Percentiles rank a stretch among this genome's conserved stretches.
phyloP scores from a whole-genome alignment of 2,888 invertebrate genomes.

The Strigamia transsilvanica region DNA sequence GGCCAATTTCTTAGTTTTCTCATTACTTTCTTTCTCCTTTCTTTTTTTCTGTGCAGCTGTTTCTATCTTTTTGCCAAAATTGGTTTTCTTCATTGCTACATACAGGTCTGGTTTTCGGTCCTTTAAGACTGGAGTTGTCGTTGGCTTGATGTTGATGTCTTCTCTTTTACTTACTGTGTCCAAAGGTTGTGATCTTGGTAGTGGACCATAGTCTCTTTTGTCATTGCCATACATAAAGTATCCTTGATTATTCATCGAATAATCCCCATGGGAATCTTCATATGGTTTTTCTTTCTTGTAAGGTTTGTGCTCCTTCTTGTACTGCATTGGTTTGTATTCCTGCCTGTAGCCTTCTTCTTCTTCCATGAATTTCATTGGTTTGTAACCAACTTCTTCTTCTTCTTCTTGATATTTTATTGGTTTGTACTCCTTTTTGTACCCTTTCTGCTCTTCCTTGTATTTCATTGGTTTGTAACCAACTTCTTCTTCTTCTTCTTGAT shows the following conservation, averaged over 20 bases:
- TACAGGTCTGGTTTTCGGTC: conserved; percentile 37
- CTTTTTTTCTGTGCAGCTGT: background rate
- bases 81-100: conserved; percentile 34
- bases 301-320: no score
- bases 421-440: no score
- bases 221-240: background rate
- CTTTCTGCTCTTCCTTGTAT: no score
- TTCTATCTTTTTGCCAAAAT: conserved; percentile 28
- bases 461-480: no score
- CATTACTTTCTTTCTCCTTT: background rate
- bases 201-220: background rate
- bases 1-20: background rate
- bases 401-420: no score
- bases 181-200: background rate
- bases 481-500: background rate
- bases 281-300: background rate
- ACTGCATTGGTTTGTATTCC: no score
- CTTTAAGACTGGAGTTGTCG: background rate
- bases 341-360: no score
- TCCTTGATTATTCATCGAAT: background rate
- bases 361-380: no score
- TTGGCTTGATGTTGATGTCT: background rate
- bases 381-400: no score
- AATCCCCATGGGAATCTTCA: background rate
- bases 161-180: background rate